phyloP scores from a whole-genome alignment of 2,113 vertebrate genomes.

The Platysteira castanea region DNA sequence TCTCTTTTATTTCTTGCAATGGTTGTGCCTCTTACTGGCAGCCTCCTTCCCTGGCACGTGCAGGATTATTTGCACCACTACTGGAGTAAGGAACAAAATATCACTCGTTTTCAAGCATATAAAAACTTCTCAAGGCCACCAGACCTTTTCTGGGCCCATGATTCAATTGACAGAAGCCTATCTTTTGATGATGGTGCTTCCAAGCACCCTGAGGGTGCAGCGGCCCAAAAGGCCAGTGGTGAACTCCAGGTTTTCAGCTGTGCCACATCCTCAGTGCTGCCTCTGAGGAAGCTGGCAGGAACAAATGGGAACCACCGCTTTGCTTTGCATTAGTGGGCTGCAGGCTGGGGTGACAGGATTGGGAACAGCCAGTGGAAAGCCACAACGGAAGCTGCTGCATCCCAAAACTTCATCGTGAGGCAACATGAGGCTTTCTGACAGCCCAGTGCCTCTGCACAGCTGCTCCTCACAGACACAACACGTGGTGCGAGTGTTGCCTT shows the following conservation, averaged over 20 bases:
- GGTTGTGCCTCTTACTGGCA: neutral
- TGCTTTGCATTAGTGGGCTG: neutral
- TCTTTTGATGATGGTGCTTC: neutral
- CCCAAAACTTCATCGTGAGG: accelerated
- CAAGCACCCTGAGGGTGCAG: neutral
- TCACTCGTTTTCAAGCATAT: neutral
- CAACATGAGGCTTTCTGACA: accelerated
- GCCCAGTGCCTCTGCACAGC: neutral
- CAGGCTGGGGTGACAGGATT: neutral
- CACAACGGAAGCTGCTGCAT: accelerated
- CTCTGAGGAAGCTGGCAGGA: neutral
- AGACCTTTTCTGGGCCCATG: neutral
- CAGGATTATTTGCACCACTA: neutral
- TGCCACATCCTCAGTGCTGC: neutral
- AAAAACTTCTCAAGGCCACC: neutral
- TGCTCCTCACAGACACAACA: neutral
- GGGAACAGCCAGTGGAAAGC: neutral
- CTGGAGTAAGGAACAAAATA: neutral
- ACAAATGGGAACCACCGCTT: neutral
- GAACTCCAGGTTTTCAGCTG: neutral
- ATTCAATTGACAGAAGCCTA: accelerated
- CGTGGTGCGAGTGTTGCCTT: neutral
- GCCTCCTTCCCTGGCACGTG: neutral
- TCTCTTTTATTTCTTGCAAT: neutral
- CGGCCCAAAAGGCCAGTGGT: neutral